These are phyloP conservation scores for Pardosa pseudoannulata DNA, from an alignment of 2,888 invertebrate species.

Conservation along the genomic window DNA sequence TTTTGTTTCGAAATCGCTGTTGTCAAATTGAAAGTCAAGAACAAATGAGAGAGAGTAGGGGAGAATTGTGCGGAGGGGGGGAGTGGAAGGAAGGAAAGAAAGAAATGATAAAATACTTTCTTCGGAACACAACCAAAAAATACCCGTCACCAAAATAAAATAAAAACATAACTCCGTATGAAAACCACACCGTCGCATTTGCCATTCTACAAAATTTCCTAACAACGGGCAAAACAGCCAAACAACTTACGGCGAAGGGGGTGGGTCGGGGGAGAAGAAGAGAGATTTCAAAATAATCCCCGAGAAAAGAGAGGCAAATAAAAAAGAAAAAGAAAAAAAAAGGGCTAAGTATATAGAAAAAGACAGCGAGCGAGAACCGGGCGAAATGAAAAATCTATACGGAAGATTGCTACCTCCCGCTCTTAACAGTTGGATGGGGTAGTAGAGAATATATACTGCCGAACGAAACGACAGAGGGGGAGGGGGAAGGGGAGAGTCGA, in stretches of 20 bases:
- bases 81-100: background rate
- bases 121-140: too few species aligned
- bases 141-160: background rate
- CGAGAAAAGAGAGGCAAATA: background rate
- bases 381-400: conserved; percentile 13
- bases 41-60: too few species aligned
- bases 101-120: background rate
- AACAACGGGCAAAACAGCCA: conserved; percentile 1
- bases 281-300: background rate
- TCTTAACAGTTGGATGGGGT: conserved; percentile 14
- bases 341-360: background rate
- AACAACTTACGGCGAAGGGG: background rate
- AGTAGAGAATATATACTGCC: background rate
- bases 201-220: conserved; percentile 13
- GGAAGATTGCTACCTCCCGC: conserved; percentile 27
- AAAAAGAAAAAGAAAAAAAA: background rate
- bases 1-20: too few species aligned
- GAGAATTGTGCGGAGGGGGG: background rate
- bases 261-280: background rate
- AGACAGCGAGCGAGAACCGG: background rate
- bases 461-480: background rate
- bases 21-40: too few species aligned
- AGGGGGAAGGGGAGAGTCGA: conserved; percentile 18
- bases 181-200: conserved; percentile 17
- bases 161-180: background rate